A percentile compares a stretch with the other conserved stretches of the same genome.
These are phyloP conservation scores for Sericinus montela DNA, from an alignment of 2,888 invertebrate species.

Conservation along the genomic window DNA sequence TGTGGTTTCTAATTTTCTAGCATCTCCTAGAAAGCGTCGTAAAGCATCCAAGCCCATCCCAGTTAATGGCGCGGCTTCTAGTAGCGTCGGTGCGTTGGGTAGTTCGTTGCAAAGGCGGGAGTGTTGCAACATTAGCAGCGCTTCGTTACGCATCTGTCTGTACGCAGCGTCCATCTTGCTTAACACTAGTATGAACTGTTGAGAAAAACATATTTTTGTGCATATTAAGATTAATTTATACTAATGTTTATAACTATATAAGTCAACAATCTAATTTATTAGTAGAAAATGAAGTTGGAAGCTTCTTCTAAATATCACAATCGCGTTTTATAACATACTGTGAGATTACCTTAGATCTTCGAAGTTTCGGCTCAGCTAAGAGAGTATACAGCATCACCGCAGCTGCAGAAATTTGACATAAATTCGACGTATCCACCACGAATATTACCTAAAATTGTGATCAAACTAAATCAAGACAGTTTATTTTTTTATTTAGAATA, in stretches of 20 bases:
- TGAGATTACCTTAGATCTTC: constrained; percentile 80
- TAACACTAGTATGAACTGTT: constrained; percentile 84
- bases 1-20: constrained; percentile 4
- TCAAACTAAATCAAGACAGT: too few species aligned
- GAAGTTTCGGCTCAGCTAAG: constrained; percentile 84
- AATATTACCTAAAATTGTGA: constrained; percentile 80
- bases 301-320: too few species aligned
- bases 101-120: constrained; percentile 84
- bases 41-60: constrained; percentile 85
- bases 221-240: too few species aligned
- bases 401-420: constrained; percentile 92
- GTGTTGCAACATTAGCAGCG: constrained; percentile 89
- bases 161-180: constrained; percentile 93
- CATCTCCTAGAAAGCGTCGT: constrained; percentile 50
- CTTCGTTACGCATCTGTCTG: constrained; percentile 92
- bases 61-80: constrained; percentile 87
- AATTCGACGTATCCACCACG: constrained; percentile 90
- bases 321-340: too few species aligned
- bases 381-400: constrained; percentile 89
- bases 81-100: constrained; percentile 81
- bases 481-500: too few species aligned
- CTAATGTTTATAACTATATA: too few species aligned
- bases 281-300: too few species aligned
- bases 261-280: too few species aligned
- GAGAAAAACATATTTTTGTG: too few species aligned